These are phyloP conservation scores for Zapus hudsonius DNA, from an alignment of 2,113 vertebrate species.

Conservation along the genomic window DNA sequence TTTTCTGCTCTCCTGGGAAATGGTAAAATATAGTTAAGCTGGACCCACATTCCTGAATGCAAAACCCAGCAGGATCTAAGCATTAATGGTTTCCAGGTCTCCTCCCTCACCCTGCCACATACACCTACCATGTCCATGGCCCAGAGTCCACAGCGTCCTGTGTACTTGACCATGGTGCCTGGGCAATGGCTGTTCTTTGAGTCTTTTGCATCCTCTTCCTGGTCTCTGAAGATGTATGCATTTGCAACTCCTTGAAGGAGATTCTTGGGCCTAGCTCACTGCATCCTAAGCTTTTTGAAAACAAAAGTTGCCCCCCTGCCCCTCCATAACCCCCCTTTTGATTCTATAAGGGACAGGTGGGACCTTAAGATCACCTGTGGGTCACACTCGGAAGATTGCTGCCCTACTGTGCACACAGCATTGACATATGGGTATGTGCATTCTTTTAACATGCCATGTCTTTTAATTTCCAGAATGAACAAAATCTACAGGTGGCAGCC, in stretches of 20 bases:
- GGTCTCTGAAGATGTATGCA: background rate
- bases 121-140: background rate
- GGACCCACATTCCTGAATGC: background rate
- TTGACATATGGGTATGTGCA: background rate
- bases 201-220: background rate
- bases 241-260: background rate
- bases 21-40: background rate
- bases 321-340: background rate
- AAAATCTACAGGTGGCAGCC: background rate
- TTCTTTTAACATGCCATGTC: background rate
- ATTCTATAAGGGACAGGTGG: background rate
- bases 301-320: background rate
- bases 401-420: background rate
- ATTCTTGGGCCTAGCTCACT: background rate
- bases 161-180: background rate
- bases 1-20: constrained; percentile 42
- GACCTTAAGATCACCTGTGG: background rate
- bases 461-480: constrained; percentile 51
- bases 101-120: background rate
- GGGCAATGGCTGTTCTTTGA: background rate
- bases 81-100: too few species aligned
- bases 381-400: background rate
- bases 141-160: background rate
- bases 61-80: background rate
- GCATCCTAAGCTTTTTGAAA: constrained; percentile 1